Conservation (phyloP, 2,113 vertebrate genomes). For the Cheilinus undulatus region DNA sequence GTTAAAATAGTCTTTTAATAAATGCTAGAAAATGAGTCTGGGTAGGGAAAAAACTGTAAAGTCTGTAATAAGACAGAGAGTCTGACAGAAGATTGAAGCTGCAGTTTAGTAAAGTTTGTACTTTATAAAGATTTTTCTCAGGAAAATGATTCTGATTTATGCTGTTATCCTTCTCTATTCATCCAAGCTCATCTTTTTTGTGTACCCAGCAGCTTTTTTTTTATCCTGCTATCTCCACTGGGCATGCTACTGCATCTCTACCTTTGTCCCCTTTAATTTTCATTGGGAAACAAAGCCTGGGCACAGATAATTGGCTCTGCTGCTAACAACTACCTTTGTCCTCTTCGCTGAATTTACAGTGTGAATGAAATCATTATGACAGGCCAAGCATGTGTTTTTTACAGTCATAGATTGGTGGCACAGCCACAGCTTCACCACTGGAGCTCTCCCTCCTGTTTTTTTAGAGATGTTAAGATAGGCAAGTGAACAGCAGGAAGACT, state of each 20-base stretch:
- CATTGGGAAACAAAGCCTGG: constrained; percentile 41
- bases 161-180: constrained; percentile 3
- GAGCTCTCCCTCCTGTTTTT: constrained; percentile 37
- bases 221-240: constrained; percentile 34
- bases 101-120: not conserved
- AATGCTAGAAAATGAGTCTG: not conserved
- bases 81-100: constrained; percentile 1
- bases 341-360: constrained; percentile 27
- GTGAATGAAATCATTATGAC: constrained; percentile 57
- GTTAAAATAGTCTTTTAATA: not conserved
- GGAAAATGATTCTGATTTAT: constrained; percentile 1
- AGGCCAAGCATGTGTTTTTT: constrained; percentile 14
- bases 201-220: constrained; percentile 20
- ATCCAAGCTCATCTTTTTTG: constrained; percentile 30
- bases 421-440: constrained; percentile 32
- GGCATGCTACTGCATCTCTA: not conserved
- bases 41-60: not conserved
- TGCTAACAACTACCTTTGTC: constrained; percentile 45
- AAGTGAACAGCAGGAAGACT: constrained; percentile 53
- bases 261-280: constrained; percentile 54
- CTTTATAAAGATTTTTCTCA: constrained; percentile 1
- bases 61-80: not conserved
- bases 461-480: constrained; percentile 51
- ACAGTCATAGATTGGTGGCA: constrained; percentile 3
- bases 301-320: constrained; percentile 27